These are phyloP conservation scores for Capreolus pygargus DNA, from an alignment of 2,113 vertebrate species.

Conservation along the genomic window DNA sequence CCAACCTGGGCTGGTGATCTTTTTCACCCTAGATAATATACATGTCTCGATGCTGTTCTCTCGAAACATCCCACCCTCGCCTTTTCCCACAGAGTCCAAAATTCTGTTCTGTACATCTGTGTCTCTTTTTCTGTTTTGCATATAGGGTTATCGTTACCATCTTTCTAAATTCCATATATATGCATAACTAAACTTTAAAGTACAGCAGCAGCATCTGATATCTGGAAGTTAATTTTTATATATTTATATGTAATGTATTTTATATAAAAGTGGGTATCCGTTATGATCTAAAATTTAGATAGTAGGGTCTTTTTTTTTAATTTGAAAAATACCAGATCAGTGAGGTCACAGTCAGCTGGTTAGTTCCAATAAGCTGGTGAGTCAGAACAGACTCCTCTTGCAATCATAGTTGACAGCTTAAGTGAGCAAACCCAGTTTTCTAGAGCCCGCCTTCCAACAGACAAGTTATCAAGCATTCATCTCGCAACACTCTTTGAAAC, in stretches of 20 bases:
- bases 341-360: not conserved
- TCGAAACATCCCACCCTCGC: too few relatives aligned
- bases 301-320: not conserved
- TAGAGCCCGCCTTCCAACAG: not conserved
- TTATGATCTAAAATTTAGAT: slow-evolving; percentile 8
- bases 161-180: too few relatives aligned
- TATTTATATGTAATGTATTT: not conserved
- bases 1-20: too few relatives aligned
- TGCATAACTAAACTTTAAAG: not conserved
- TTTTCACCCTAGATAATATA: too few relatives aligned
- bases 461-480: not conserved
- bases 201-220: not conserved
- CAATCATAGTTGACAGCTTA: not conserved
- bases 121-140: too few relatives aligned
- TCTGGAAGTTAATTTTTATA: not conserved
- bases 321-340: not conserved
- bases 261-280: not conserved
- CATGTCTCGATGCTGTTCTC: too few relatives aligned
- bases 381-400: not conserved
- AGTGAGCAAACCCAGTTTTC: not conserved
- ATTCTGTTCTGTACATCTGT: too few relatives aligned
- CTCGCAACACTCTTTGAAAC: not conserved
- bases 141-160: too few relatives aligned
- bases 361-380: not conserved
- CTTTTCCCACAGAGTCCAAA: too few relatives aligned